Evolutionary conservation across 2,888 invertebrate species (phyloP).

Genomic region (Melanchra persicariae): DNA sequence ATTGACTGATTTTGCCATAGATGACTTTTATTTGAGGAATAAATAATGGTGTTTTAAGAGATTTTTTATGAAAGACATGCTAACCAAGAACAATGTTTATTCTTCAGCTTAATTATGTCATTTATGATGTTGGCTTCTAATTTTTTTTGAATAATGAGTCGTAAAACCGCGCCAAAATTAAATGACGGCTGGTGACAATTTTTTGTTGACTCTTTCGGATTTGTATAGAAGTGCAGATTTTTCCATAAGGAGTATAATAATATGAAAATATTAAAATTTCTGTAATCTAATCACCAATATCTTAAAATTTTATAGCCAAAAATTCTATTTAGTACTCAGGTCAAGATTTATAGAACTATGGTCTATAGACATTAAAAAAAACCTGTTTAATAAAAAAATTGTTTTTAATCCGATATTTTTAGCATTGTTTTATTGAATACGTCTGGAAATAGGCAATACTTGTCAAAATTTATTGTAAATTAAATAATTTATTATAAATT

Average conservation of each 20-base stretch:
- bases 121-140: background rate
- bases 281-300: background rate
- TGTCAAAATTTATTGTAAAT: background rate
- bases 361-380: background rate
- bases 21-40: no score
- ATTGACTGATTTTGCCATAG: no score
- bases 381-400: background rate
- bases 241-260: background rate
- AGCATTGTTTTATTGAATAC: background rate
- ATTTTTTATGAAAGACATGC: no score
- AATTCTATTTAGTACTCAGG: background rate
- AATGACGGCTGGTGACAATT: background rate
- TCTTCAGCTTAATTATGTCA: no score
- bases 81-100: no score
- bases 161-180: background rate
- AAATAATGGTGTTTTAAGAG: no score
- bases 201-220: background rate
- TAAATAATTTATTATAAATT: slow-evolving; percentile 18
- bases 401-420: background rate
- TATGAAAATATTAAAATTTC: background rate
- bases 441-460: slow-evolving; percentile 4
- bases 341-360: background rate
- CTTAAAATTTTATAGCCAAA: background rate
- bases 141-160: background rate
- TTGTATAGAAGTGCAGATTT: background rate